Evolutionary conservation across 2,113 vertebrate species (phyloP).

Genomic region (Clarias gariepinus): DNA sequence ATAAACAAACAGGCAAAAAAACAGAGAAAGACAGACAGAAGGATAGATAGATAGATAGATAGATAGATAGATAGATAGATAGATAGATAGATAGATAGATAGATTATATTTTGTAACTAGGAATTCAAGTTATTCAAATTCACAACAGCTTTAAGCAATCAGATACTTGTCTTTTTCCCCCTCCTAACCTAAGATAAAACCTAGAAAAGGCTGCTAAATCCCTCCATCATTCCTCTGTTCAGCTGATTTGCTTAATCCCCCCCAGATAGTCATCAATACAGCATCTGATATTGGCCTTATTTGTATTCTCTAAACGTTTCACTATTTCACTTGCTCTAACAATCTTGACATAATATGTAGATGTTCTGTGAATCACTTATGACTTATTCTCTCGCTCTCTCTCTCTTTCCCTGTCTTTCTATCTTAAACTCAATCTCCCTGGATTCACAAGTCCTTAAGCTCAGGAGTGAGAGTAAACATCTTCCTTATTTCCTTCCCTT

Average conservation of each 20-base stretch:
- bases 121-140: not conserved
- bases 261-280: not conserved
- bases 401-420: not conserved
- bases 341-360: slow-evolving; percentile 11
- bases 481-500: not conserved
- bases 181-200: not conserved
- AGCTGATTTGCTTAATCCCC: not conserved
- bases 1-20: not conserved
- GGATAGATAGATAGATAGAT: not conserved
- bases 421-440: not conserved
- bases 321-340: not conserved
- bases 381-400: not conserved
- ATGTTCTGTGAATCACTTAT: not conserved
- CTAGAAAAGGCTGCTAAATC: not conserved
- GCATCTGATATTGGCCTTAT: not conserved
- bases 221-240: not conserved
- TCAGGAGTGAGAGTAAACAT: not conserved
- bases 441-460: slow-evolving; percentile 3
- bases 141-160: not conserved
- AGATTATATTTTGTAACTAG: not conserved
- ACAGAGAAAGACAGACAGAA: not conserved
- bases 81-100: not conserved
- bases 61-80: too few relatives aligned
- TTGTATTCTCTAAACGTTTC: not conserved
- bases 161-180: not conserved